A percentile compares a stretch with the other conserved stretches of the same genome.
These are phyloP conservation scores for Arrhamphus sclerolepis DNA, from an alignment of 2,797 vertebrate genomes.

Conservation along the genomic window DNA sequence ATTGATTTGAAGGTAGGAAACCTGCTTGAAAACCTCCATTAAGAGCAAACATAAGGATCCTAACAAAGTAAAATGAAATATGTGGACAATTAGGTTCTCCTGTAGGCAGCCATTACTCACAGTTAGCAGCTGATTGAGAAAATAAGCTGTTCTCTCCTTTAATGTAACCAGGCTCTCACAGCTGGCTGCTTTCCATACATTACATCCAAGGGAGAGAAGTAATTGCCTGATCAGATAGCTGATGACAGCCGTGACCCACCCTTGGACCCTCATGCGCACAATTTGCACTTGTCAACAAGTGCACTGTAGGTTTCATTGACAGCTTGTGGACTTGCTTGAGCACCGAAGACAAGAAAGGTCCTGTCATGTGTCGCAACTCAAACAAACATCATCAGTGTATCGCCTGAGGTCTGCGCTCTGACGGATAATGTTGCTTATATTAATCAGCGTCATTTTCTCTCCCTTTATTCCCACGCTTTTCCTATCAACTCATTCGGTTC, in stretches of 20 bases:
- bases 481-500: background rate
- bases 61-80: background rate
- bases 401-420: conserved; percentile 38
- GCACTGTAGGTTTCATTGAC: conserved; percentile 23
- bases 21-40: background rate
- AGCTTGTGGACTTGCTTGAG: conserved; percentile 47
- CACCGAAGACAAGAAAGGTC: conserved; percentile 32
- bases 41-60: background rate
- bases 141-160: conserved; percentile 21
- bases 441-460: conserved; percentile 14
- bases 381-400: conserved; percentile 38
- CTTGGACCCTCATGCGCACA: conserved; percentile 16
- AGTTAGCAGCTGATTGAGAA: conserved; percentile 4
- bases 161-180: conserved; percentile 5
- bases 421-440: conserved; percentile 40
- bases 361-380: conserved; percentile 46
- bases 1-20: background rate
- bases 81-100: background rate
- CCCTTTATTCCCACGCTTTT: too few relatives aligned
- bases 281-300: conserved; percentile 47
- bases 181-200: conserved; percentile 15
- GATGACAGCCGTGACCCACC: conserved; percentile 34
- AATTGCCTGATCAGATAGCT: conserved; percentile 10
- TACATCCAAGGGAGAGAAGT: conserved; percentile 11
- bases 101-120: background rate